A percentile compares a stretch with the other conserved stretches of the same genome.
Conservation (phyloP, 2,888 invertebrate genomes). For the Xiphydria camelus region DNA sequence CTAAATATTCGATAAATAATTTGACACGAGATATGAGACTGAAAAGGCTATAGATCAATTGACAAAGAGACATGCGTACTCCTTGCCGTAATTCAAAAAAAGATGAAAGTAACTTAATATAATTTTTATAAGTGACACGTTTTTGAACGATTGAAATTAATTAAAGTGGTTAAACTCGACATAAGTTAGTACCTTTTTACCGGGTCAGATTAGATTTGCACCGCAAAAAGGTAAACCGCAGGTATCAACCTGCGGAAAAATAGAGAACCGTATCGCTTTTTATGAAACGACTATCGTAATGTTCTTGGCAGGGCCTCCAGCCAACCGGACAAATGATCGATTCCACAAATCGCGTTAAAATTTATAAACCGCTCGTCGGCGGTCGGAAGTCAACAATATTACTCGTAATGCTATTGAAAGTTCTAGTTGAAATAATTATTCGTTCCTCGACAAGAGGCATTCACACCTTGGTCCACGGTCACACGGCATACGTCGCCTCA, state of each 20-base stretch:
- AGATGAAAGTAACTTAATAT: too few relatives aligned
- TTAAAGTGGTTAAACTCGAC: too few relatives aligned
- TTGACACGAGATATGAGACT: too few relatives aligned
- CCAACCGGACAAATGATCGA: constrained; percentile 23
- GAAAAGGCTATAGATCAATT: too few relatives aligned
- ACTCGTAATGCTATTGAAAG: constrained; percentile 34
- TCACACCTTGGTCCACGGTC: constrained; percentile 54
- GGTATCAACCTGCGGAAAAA: constrained; percentile 20
- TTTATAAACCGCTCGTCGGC: constrained; percentile 31
- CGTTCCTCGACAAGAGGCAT: constrained; percentile 39
- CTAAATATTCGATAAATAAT: too few relatives aligned
- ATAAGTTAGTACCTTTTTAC: too few relatives aligned
- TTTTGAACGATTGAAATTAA: too few relatives aligned
- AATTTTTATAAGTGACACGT: too few relatives aligned
- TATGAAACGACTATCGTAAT: constrained; percentile 19
- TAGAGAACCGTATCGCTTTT: constrained; percentile 17
- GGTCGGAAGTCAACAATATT: constrained; percentile 38
- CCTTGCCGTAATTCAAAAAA: too few relatives aligned
- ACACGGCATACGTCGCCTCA: constrained; percentile 45
- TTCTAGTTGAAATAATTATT: constrained; percentile 39
- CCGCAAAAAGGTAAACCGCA: too few relatives aligned
- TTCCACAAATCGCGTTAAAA: constrained; percentile 28
- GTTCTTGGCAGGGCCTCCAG: constrained; percentile 40
- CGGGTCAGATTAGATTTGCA: too few relatives aligned
- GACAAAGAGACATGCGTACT: too few relatives aligned